These are phyloP conservation scores for Pediacus dermestoides DNA, from an alignment of 2,888 invertebrate genomes.

Conservation along the genomic window DNA sequence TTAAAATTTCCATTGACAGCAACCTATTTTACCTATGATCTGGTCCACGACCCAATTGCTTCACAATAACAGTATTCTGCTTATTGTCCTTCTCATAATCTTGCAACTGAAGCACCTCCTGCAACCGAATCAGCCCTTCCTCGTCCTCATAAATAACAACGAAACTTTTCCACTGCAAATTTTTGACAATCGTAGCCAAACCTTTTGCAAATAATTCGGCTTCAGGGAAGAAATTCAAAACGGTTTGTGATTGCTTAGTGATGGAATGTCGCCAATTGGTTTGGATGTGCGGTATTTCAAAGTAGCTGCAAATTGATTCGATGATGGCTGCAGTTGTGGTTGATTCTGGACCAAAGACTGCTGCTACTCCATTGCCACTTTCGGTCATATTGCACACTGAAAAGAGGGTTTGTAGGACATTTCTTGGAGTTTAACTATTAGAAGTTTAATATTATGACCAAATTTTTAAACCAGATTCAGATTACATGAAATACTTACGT, in stretches of 20 bases:
- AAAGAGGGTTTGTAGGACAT: too few relatives aligned
- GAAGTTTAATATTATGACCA: too few relatives aligned
- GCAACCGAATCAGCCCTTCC: constrained; percentile 70
- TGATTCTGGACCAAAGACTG: constrained; percentile 77
- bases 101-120: constrained; percentile 68
- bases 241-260: constrained; percentile 53
- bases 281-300: constrained; percentile 84
- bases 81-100: constrained; percentile 23
- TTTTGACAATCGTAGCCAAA: constrained; percentile 62
- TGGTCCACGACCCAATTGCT: constrained; percentile 32
- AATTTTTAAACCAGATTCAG: too few relatives aligned
- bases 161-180: constrained; percentile 72
- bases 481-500: too few relatives aligned
- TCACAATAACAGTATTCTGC: constrained; percentile 31
- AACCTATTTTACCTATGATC: constrained; percentile 39
- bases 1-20: too few relatives aligned
- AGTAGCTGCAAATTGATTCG: constrained; percentile 76
- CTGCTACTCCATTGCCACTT: constrained; percentile 63
- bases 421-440: too few relatives aligned
- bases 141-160: constrained; percentile 76
- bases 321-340: constrained; percentile 64
- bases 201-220: constrained; percentile 62
- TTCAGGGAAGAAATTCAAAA: constrained; percentile 34
- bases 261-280: constrained; percentile 67
- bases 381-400: constrained; percentile 8